phyloP scores from a whole-genome alignment of 92 coral and sea anemone species.

The Heliopora coerulea region DNA sequence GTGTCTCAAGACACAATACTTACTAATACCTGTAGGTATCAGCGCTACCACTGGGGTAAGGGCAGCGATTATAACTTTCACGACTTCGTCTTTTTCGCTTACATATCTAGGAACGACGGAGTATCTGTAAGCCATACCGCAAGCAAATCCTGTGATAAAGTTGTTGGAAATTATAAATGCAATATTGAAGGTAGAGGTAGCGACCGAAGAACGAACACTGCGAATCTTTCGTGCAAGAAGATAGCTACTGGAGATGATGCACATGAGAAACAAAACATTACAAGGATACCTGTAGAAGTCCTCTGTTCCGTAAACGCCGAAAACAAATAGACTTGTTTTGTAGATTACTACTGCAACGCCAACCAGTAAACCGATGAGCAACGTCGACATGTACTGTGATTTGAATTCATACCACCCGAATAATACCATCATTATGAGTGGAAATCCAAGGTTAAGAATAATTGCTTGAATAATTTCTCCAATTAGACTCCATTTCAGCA shows the following conservation, averaged over 20 bases:
- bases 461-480: constrained; percentile 2
- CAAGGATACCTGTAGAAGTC: neutral
- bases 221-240: constrained; percentile 8
- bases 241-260: neutral
- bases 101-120: constrained; percentile 46
- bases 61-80: constrained; percentile 59
- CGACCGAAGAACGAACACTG: neutral
- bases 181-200: neutral
- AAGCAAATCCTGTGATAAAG: neutral
- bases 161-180: neutral
- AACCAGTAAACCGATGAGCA: neutral
- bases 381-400: neutral
- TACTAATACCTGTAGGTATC: constrained; percentile 9
- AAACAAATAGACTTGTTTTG: neutral
- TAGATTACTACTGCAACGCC: neutral
- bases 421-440: neutral
- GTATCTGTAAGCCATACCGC: constrained; percentile 23
- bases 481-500: constrained; percentile 4
- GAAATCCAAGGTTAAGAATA: neutral
- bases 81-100: constrained; percentile 26
- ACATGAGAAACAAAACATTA: neutral
- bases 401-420: constrained; percentile 29
- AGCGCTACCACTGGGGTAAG: constrained; percentile 54
- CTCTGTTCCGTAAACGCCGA: neutral
- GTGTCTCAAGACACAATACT: constrained; percentile 42